These are phyloP conservation scores for Hypotaenidia philippensis DNA, from an alignment of 2,797 vertebrate genomes.

Conservation along the genomic window DNA sequence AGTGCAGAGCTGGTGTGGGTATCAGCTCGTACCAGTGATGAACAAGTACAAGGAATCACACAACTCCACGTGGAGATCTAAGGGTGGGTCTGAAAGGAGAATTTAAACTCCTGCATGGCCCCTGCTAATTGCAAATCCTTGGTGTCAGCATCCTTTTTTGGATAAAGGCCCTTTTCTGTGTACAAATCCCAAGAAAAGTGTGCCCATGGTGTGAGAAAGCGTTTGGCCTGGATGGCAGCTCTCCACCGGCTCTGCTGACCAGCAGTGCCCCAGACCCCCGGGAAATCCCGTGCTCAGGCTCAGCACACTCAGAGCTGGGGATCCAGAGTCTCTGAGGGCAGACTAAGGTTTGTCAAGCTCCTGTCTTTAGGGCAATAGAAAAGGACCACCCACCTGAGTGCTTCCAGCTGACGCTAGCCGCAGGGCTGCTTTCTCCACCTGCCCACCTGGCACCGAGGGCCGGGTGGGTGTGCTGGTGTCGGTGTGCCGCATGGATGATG, in stretches of 20 bases:
- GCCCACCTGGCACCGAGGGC: constrained; percentile 74
- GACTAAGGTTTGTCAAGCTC: background rate
- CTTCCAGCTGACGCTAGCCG: constrained; percentile 78
- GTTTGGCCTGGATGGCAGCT: background rate
- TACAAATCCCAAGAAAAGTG: background rate
- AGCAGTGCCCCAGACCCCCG: background rate
- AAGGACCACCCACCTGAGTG: constrained; percentile 48
- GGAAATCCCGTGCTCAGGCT: background rate
- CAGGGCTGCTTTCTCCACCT: constrained; percentile 81
- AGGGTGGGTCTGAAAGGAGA: background rate
- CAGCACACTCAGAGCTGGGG: background rate
- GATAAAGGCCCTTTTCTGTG: background rate
- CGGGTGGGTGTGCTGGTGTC: constrained; percentile 88
- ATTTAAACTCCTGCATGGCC: background rate
- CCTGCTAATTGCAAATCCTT: background rate
- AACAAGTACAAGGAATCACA: background rate
- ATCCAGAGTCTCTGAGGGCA: background rate
- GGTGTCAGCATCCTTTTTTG: background rate
- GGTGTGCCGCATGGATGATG: constrained; percentile 84
- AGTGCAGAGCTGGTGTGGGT: background rate
- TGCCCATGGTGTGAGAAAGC: fast-evolving
- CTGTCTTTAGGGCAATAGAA: background rate
- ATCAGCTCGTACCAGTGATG: background rate
- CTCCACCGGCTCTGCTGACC: background rate
- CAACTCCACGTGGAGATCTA: fast-evolving